These are phyloP conservation scores for Trimorus sp. DNA, from an alignment of 2,888 invertebrate genomes.

Conservation along the genomic window DNA sequence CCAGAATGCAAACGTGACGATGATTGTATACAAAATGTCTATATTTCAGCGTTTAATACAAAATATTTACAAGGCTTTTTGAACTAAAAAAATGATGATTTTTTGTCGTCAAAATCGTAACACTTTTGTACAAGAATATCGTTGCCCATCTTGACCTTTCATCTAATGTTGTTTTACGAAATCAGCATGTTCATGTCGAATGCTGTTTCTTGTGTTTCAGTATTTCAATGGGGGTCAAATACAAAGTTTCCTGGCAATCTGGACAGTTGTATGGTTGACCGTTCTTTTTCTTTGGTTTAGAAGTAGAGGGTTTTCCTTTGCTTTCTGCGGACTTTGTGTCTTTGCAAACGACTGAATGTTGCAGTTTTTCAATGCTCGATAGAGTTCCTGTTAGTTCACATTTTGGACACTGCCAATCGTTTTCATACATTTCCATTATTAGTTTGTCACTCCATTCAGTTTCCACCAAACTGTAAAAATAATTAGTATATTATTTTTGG, in stretches of 20 bases:
- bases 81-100: too few species aligned
- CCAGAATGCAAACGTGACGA: too few species aligned
- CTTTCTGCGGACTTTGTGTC: conserved; percentile 71
- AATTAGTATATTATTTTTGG: too few species aligned
- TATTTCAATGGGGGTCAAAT: conserved; percentile 91
- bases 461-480: conserved; percentile 85
- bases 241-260: conserved; percentile 86
- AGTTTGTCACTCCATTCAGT: conserved; percentile 87
- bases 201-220: conserved; percentile 90
- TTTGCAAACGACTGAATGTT: conserved; percentile 84
- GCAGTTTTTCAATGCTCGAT: conserved; percentile 87
- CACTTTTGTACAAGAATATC: too few species aligned
- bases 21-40: too few species aligned
- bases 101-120: too few species aligned
- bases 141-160: too few species aligned
- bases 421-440: conserved; percentile 84
- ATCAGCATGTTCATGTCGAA: conserved; percentile 2
- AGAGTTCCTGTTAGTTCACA: conserved; percentile 86
- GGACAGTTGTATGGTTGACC: conserved; percentile 87
- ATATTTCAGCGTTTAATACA: too few species aligned
- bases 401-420: conserved; percentile 88
- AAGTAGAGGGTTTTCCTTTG: conserved; percentile 73
- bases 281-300: conserved; percentile 82
- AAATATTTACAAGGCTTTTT: too few species aligned
- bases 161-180: not conserved